Base-by-base conservation (phyloP, 92 coral and sea anemone genomes). In the Palythoa caribaeorum region DNA sequence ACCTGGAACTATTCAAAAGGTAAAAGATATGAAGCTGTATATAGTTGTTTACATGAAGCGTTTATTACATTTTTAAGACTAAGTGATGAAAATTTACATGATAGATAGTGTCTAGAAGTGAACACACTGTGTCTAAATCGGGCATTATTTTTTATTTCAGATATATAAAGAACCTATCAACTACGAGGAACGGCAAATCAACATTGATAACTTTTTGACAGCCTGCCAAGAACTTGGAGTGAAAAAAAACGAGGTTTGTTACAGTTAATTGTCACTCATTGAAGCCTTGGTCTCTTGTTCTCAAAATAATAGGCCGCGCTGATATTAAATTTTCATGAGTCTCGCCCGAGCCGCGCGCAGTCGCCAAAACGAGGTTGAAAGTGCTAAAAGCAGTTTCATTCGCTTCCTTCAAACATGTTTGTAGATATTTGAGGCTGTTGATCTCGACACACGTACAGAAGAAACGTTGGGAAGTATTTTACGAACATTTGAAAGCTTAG, bases 181-280 rank as follows among this genome's bases (percentile, higher is more conserved):
- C 6, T 88, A 90, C 11, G 96, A 91, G 9, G 94, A 95, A 52
- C 89, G 92, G 17, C 78, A 88, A 57, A 74, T 55, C 14, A 95
- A 95, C 86, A 36, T 93, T 51, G 90, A 85, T 52, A 77, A 88
- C 71, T 95, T 95, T 79, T 57, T 88, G 92, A 91, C 84, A 50
- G 96, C 92, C 80, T 95, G 96, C 91, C 98, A 90, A 91, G 93
- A 95, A n/a, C 72, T 93, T 69, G 96, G 94, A 75, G 91, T 95
- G 38, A 86, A 78, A 65, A 86, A 87, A 76, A 93, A 87, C 84
- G 96, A 95, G 98, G 98, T 95, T 84, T 91, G 96, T 83, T 20
- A 9, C 81, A 71, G 81, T 84, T 60, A 44, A 79, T 78, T 53
- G 88, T 88, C 88, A 83, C 85, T 90, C 80, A 92, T 77, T 90